Evolutionary conservation across 1,140 invertebrate genomes (phyloP).

Genomic region (Mycetomoellerius zeteki): DNA sequence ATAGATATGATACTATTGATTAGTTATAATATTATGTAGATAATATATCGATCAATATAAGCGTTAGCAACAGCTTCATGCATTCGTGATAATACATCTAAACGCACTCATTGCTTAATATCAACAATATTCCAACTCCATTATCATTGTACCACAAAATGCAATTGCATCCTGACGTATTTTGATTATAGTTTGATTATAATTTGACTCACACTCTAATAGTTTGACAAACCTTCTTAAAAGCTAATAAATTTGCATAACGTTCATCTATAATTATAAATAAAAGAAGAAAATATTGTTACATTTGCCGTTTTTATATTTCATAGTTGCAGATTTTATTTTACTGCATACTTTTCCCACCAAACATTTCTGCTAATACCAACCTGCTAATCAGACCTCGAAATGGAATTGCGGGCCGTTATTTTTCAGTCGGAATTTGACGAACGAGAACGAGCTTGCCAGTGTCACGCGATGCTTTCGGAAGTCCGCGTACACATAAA

Average conservation of each 20-base stretch:
- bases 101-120: slow-evolving; percentile 55
- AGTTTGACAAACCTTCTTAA: not conserved
- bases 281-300: not conserved
- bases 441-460: slow-evolving; percentile 30
- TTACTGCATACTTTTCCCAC: not conserved
- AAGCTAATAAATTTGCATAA: not conserved
- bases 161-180: slow-evolving; percentile 30
- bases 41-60: slow-evolving; percentile 56
- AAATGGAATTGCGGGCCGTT: slow-evolving; percentile 26
- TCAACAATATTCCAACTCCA: slow-evolving; percentile 57
- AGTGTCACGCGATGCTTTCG: slow-evolving; percentile 33
- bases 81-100: slow-evolving; percentile 53
- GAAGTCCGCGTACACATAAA: slow-evolving; percentile 60
- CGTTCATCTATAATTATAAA: not conserved
- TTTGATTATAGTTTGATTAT: not conserved
- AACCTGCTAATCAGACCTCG: slow-evolving; percentile 37
- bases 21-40: slow-evolving; percentile 18
- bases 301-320: too few relatives aligned
- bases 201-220: not conserved
- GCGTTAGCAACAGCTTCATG: slow-evolving; percentile 9
- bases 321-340: not conserved
- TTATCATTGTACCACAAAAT: slow-evolving; percentile 47
- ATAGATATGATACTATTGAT: not conserved
- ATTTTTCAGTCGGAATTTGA: slow-evolving; percentile 56
- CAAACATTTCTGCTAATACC: not conserved